phyloP scores from a whole-genome alignment of 2,888 invertebrate species.

The Chironomus tentans region DNA sequence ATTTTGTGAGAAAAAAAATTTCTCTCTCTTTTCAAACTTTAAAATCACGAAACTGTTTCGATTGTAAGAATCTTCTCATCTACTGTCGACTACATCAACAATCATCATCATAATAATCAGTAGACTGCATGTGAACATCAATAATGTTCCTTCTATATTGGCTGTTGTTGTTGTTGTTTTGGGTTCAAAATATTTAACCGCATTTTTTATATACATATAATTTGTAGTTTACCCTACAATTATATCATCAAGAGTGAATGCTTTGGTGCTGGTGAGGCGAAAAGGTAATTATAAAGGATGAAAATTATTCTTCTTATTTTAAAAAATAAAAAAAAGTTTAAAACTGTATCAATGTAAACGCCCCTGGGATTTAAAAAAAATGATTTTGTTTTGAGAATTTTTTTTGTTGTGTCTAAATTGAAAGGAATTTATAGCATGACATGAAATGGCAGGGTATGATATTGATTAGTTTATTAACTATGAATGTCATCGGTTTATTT shows the following conservation, averaged over 20 bases:
- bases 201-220: too few species aligned
- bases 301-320: too few species aligned
- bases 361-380: constrained; percentile 8
- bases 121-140: neutral
- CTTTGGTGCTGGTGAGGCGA: neutral
- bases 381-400: neutral
- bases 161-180: neutral
- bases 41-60: neutral
- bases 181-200: constrained; percentile 6
- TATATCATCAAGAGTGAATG: constrained; percentile 8
- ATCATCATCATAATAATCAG: neutral
- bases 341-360: constrained; percentile 24
- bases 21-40: too few species aligned
- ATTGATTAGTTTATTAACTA: neutral
- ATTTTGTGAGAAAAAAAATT: too few species aligned
- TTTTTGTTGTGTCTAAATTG: neutral
- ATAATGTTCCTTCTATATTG: neutral
- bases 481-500: neutral
- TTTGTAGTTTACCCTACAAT: constrained; percentile 25
- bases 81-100: neutral
- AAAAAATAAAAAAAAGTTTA: neutral
- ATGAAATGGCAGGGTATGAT: neutral
- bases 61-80: too few species aligned
- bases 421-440: too few species aligned
- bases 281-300: constrained; percentile 6